A percentile compares a stretch with the other conserved stretches of the same genome.
phyloP scores from a whole-genome alignment of 2,888 invertebrate species.

The Sphaeridia pumilis region DNA sequence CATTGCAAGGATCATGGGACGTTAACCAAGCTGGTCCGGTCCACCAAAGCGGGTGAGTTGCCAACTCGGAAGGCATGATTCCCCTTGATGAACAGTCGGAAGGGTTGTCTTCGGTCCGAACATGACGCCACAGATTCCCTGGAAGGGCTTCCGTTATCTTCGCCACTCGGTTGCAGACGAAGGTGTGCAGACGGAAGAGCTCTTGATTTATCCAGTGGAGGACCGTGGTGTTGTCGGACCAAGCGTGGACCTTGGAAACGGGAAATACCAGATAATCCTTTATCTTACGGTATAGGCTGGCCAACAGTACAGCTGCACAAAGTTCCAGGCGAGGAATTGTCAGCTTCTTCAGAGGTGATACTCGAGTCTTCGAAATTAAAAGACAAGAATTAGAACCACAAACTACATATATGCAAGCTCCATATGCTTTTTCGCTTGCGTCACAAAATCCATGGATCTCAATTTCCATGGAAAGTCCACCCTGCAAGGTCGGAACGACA shows the following conservation, averaged over 20 bases:
- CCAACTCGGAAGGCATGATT: not conserved
- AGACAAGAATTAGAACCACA: not conserved
- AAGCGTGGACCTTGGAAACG: not conserved
- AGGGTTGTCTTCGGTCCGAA: not conserved
- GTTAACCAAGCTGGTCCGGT: not conserved
- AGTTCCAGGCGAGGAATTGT: conserved; percentile 37
- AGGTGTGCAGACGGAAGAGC: not conserved
- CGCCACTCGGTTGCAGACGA: not conserved
- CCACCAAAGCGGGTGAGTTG: not conserved
- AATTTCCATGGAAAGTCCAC: not conserved
- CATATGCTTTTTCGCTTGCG: conserved; percentile 9
- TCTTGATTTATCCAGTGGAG: not conserved
- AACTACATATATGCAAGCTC: conserved; percentile 6
- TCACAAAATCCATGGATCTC: conserved; percentile 14
- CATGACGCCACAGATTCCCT: not conserved
- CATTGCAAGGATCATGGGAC: not conserved
- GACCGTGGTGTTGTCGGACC: not conserved
- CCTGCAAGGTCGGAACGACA: not conserved
- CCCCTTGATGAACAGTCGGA: not conserved
- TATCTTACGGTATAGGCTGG: conserved; percentile 23
- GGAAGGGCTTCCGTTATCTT: not conserved
- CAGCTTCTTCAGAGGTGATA: conserved; percentile 31
- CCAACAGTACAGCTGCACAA: conserved; percentile 35
- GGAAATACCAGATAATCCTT: not conserved
- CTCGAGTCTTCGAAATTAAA: conserved; percentile 27